Percentiles rank a stretch among this genome's conserved stretches.
These are phyloP conservation scores for Octonoba sinensis DNA, from an alignment of 2,888 invertebrate genomes.

Conservation along the genomic window DNA sequence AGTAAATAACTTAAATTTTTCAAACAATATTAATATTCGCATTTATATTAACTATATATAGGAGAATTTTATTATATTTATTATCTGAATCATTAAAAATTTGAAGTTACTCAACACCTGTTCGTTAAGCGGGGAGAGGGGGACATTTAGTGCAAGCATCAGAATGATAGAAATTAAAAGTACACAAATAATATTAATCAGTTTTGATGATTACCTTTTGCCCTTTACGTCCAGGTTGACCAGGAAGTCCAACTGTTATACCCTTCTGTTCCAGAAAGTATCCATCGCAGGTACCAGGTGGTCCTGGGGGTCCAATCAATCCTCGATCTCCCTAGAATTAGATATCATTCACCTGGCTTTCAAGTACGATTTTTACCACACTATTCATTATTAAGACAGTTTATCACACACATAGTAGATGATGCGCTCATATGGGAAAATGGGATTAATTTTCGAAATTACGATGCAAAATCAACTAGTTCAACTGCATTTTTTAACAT, in stretches of 20 bases:
- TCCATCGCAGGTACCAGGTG: conserved; percentile 72
- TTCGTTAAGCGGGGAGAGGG: too few species aligned
- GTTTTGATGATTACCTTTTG: conserved; percentile 31
- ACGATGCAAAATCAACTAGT: not conserved
- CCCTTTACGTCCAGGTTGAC: conserved; percentile 66
- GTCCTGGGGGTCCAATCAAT: conserved; percentile 74
- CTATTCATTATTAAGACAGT: not conserved
- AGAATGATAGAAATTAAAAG: too few species aligned
- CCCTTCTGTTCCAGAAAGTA: conserved; percentile 46
- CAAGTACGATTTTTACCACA: not conserved
- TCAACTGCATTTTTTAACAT: not conserved
- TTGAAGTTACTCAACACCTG: too few species aligned
- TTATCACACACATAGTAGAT: not conserved
- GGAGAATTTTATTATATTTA: too few species aligned
- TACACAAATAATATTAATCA: too few species aligned
- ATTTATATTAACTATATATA: too few species aligned
- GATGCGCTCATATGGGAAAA: not conserved
- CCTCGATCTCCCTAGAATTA: conserved; percentile 67
- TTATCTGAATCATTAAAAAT: too few species aligned
- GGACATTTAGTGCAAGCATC: too few species aligned
- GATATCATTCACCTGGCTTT: not conserved
- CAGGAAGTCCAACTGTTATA: conserved; percentile 50
- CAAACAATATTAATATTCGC: too few species aligned
- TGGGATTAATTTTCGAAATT: not conserved
- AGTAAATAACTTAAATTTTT: too few species aligned